Conservation (phyloP, 2,113 vertebrate species). For the Lichenostomus cassidix region DNA sequence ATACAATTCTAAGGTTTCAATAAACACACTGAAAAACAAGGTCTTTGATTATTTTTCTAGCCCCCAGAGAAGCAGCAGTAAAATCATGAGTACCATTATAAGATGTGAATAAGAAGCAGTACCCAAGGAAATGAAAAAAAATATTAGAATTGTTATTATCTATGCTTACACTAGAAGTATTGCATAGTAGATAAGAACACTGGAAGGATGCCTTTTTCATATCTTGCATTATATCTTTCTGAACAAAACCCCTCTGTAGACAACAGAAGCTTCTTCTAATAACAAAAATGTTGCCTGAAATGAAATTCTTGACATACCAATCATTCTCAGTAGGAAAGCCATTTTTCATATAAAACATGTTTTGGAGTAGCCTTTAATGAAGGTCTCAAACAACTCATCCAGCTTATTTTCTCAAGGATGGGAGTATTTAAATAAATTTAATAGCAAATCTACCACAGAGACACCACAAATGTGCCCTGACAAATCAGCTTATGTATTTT, state of each 20-base stretch:
- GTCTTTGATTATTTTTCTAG: conserved; percentile 58
- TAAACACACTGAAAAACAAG: conserved; percentile 43
- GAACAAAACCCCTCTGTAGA: conserved; percentile 73
- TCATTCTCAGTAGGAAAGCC: conserved; percentile 69
- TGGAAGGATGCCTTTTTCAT: conserved; percentile 56
- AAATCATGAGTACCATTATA: conserved; percentile 31
- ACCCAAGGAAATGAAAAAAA: conserved; percentile 81
- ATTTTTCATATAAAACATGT: conserved; percentile 64
- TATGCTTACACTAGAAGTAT: conserved; percentile 71
- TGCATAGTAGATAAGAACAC: conserved; percentile 68
- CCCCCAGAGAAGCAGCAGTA: conserved; percentile 21
- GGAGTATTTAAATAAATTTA: conserved; percentile 22
- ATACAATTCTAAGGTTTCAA: conserved; percentile 26
- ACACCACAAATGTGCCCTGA: not conserved
- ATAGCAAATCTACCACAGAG: not conserved
- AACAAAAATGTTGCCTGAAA: conserved; percentile 74
- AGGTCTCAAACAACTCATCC: conserved; percentile 65
- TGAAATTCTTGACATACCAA: conserved; percentile 80
- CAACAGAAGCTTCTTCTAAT: conserved; percentile 71
- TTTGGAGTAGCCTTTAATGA: conserved; percentile 67
- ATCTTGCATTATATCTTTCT: conserved; percentile 72
- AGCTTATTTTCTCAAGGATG: conserved; percentile 58
- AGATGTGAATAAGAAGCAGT: conserved; percentile 52
- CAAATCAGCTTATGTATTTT: not conserved
- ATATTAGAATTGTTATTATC: conserved; percentile 78